Evolutionary conservation across 2,113 vertebrate genomes (phyloP).

Genomic region (Alouatta palliata): DNA sequence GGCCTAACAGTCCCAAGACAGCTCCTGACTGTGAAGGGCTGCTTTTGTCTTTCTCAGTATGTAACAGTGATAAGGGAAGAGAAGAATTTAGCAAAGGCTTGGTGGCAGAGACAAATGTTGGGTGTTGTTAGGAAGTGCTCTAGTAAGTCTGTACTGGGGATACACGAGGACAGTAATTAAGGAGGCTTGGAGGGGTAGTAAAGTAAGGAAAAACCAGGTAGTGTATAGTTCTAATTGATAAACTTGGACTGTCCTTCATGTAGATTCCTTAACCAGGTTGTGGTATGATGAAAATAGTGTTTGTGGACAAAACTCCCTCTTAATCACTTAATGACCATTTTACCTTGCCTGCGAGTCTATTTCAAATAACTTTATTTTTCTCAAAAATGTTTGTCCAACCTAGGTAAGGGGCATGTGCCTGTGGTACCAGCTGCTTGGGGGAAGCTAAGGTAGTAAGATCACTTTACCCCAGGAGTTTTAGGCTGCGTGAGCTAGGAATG

Average conservation of each 20-base stretch:
- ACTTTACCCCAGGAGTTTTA: no score
- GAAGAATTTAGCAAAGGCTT: neutral
- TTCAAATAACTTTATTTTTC: neutral
- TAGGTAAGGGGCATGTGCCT: no score
- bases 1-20: neutral
- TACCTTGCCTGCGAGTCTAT: neutral
- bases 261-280: conserved; percentile 3
- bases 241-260: neutral
- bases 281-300: neutral
- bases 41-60: neutral
- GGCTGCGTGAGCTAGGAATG: no score
- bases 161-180: neutral
- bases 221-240: conserved; percentile 29
- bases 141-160: neutral
- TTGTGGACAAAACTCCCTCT: neutral
- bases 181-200: neutral
- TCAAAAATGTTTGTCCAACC: neutral
- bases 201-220: neutral
- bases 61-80: neutral
- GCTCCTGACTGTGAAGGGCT: neutral
- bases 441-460: no score
- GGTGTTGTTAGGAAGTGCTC: neutral
- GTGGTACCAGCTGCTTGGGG: no score
- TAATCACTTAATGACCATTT: neutral
- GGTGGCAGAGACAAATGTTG: neutral